Base-by-base conservation (phyloP, 2,113 vertebrate genomes). In the Macrotus californicus region DNA sequence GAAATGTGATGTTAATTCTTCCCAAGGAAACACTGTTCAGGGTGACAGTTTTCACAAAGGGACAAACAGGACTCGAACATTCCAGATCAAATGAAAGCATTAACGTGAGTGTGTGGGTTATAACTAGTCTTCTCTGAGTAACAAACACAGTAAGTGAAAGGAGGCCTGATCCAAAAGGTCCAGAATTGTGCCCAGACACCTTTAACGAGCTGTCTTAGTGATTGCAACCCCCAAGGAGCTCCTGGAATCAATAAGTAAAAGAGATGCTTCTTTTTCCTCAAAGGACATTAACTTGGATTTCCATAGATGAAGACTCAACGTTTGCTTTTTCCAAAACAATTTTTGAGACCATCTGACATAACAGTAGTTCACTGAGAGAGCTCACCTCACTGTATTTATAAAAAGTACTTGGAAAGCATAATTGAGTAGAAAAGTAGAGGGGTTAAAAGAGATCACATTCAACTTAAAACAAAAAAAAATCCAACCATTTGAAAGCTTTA, bases 41-140 rank as follows among this genome's bases (percentile, higher is more conserved):
- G 46, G 56, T 86, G 89, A 81, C 29, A 41, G 22, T 67, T 91
- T 95, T 92, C n/a, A 87, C 21, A 26, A 48, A 96, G 95, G 5
- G 1, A 94, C 64, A 93, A 87, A 80, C 34, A 86, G 36, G 41
- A 56, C 3, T 61, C 91, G 89, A 91, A 24, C 1, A 59, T 95
- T 81, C 84, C 79, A 56, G 34, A 39, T 73, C 69, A 76, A 69
- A 31, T 16, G 11, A 75, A 66, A 87, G 56, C 29, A 15, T 31
- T n/a, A 39, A 24, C 1, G 29, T 48, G 10, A 21, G 8, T 19
- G 4, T 79, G 54, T 18, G 13, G 61, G 29, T 41, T 81, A 6
- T 24, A 29, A 75, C 26, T 15, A 15, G 1, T 84, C 50, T 50
- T 61, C 29, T 24, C 16, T 22, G 21, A 73, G 36, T 43, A 52